Evolutionary conservation across 2,888 invertebrate species (phyloP), one percentile per base, ranked within the genome.

Genomic region (Cheilosia grossa): DNA sequence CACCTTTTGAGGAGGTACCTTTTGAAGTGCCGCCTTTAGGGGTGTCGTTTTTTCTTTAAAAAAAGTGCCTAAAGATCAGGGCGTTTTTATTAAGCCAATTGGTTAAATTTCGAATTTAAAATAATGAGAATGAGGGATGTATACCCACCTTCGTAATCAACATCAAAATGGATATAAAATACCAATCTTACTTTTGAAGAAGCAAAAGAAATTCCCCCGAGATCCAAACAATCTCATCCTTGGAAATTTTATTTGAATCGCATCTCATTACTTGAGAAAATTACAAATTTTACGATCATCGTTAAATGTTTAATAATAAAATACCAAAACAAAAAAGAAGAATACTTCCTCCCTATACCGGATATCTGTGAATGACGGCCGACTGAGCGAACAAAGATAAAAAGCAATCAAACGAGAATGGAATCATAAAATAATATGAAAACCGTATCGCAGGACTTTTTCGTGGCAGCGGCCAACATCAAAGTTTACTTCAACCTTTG

Each of bases 251-350:
- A 66, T 67, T 66, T 27, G 17, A 56, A 72, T 73, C 72, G 59
- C 56, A 78, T 78, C 72, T 67, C 63, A 63, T 78, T 78, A 73
- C 78, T 67, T 56, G 51, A 42, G 54, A 61, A 82, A 63, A 67
- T 73, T 66, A 56, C 54, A 56, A 73, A 54, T 42, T 78, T 78
- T 82, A 82, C 73, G 78, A 82, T 54, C 24, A 61, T 56, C 78
- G 49, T 82, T 73, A 82, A 73, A 67, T 67, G 17, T 51, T 75
- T 58, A 69, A 54, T 72, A 72, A 40, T 42, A 69, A 66, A 82
- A 19, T n/a, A 21, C 2, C n/a, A n/a, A n/a, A n/a, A 47, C 33
- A 42, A 40, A 49, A 69, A 66, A 82, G n/a, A 33, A 54, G 17
- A 42, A 33, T 2, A 30, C 7, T 30, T 7, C 9, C 30, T 47